Evolutionary conservation across 2,888 invertebrate species (phyloP).

Genomic region (Bruchidius siliquastri): DNA sequence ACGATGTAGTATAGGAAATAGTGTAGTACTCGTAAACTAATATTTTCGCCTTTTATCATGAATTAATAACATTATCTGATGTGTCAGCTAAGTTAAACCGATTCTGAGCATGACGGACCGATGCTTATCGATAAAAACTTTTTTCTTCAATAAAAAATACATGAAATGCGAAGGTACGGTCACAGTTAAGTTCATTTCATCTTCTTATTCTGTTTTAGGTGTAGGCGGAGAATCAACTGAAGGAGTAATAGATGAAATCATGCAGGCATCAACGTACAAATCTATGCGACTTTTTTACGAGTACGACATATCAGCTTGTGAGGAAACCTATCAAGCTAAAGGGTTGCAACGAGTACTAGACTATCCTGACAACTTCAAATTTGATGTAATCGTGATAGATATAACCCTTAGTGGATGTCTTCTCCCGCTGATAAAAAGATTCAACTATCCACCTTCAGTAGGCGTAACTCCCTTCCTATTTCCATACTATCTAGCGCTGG

Average conservation of each 20-base stretch:
- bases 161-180: too few species aligned
- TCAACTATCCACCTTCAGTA: slow-evolving; percentile 31
- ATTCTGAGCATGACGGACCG: too few species aligned
- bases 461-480: slow-evolving; percentile 24
- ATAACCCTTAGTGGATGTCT: slow-evolving; percentile 26
- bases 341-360: slow-evolving; percentile 28
- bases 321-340: slow-evolving; percentile 12
- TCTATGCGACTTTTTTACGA: neutral
- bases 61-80: too few species aligned
- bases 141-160: too few species aligned
- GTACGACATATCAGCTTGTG: neutral
- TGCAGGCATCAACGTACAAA: neutral
- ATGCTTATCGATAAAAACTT: too few species aligned
- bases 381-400: slow-evolving; percentile 34
- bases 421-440: slow-evolving; percentile 32
- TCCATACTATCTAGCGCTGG: slow-evolving; percentile 12
- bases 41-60: too few species aligned
- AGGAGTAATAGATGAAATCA: neutral
- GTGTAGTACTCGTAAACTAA: too few species aligned
- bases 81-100: too few species aligned
- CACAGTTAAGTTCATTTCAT: too few species aligned
- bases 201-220: neutral
- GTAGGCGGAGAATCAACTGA: neutral
- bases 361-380: slow-evolving; percentile 31
- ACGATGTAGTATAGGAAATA: too few species aligned